These are phyloP conservation scores for Nymphalis c-album DNA, from an alignment of 2,888 invertebrate species.

Conservation along the genomic window DNA sequence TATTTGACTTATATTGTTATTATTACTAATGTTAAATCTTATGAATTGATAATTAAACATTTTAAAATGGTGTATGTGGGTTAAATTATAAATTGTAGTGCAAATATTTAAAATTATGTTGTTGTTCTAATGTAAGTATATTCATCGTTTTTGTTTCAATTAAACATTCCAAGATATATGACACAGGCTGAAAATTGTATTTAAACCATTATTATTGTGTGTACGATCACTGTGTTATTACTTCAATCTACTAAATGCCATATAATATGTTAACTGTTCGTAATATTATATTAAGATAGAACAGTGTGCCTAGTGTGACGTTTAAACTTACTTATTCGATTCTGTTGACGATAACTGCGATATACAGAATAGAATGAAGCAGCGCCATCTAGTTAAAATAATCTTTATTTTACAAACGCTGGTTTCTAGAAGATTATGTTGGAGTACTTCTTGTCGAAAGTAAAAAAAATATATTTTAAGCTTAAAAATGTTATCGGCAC, in stretches of 20 bases:
- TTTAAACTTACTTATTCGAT: neutral
- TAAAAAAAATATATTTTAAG: too few species aligned
- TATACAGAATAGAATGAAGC: too few species aligned
- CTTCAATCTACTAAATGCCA: too few species aligned
- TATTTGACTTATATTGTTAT: neutral
- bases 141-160: conserved; percentile 4
- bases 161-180: conserved; percentile 20
- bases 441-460: too few species aligned
- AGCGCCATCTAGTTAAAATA: too few species aligned
- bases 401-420: too few species aligned
- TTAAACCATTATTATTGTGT: neutral
- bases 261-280: too few species aligned
- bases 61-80: conserved; percentile 10
- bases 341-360: neutral
- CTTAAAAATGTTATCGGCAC: too few species aligned
- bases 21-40: conserved; percentile 1
- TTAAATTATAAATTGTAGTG: conserved; percentile 1
- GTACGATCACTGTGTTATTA: neutral
- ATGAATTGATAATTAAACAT: conserved; percentile 3
- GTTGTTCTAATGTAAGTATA: neutral
- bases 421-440: too few species aligned
- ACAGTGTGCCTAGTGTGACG: neutral
- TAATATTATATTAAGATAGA: neutral
- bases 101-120: conserved; percentile 15
- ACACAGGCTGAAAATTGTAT: neutral